Evolutionary conservation across 2,797 vertebrate species (phyloP), one percentile per base, ranked within the genome.

Genomic region (Pangasius mekongensis): DNA sequence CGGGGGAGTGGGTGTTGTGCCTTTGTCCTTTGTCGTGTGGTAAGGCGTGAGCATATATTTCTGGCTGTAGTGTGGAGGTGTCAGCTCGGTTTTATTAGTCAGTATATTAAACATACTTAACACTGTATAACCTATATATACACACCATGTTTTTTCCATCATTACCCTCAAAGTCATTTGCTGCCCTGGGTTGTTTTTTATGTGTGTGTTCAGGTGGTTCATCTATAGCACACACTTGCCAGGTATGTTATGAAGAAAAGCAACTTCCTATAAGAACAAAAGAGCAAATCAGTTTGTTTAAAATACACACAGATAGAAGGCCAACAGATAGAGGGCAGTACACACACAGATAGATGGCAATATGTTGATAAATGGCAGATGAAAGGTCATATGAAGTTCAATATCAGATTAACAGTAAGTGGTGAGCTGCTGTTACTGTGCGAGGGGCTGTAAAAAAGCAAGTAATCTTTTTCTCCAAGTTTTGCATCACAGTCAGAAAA

Each of bases 11-110:
- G 93, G 90, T 93, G 93, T 92, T 93, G 30, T 93, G 92, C 93
- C 92, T 94, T 95, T 95, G 95, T 96, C 93, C 95, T 94, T 91
- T 39, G 84, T 74, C 18, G 27, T 36, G 62, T 64, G 58, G 83
- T 74, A 71, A 82, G 22, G 77, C 69, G 69, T 89, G 85, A 89
- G 90, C 85, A 36, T 86, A 58, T 84, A 56, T 87, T 67, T 86
- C 80, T 69, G 76, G 52, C 80, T 76, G 47, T 77, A 83, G 81
- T 88, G 86, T 87, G 81, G 52, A 87, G 87, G 86, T 84, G 85
- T 89, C 74, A 81, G 52, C 81, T 88, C 66, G 52, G 16, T 76
- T 89, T 89, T 77, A 81, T 91, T 47, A 77, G 77, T 49, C 66
- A 84, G 84, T 85, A 62, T 64, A 88, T 88, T 87, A 81, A 85